Conservation (phyloP, 2,888 invertebrate species). For the Amblyjoppa proteus region DNA sequence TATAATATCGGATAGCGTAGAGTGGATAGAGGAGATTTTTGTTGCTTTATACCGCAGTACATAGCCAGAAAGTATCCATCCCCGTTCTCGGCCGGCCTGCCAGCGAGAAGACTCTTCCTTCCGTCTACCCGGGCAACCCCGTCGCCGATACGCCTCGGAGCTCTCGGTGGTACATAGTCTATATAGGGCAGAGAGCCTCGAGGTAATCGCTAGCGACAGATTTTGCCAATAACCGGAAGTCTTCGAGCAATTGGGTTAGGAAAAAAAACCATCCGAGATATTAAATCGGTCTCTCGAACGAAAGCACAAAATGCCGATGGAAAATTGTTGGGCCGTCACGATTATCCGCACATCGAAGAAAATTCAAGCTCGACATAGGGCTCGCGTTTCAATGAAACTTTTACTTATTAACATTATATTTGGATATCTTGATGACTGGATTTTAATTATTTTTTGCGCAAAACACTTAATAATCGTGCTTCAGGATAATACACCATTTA, state of each 20-base stretch:
- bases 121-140: neutral
- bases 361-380: too few relatives aligned
- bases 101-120: slow-evolving; percentile 2
- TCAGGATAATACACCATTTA: too few relatives aligned
- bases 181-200: neutral
- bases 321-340: neutral
- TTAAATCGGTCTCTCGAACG: slow-evolving; percentile 56
- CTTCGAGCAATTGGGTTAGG: slow-evolving; percentile 65
- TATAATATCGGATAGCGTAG: neutral
- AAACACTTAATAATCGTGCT: too few relatives aligned
- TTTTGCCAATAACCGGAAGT: slow-evolving; percentile 32
- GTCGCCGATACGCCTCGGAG: slow-evolving; percentile 28
- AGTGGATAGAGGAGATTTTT: neutral
- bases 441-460: too few relatives aligned
- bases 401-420: too few relatives aligned
- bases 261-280: slow-evolving; percentile 51
- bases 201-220: slow-evolving; percentile 23
- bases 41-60: neutral
- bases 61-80: neutral
- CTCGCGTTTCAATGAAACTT: too few relatives aligned
- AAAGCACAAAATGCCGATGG: neutral
- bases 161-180: neutral
- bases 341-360: neutral
- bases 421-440: too few relatives aligned
- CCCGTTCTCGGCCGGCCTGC: neutral